phyloP scores from a whole-genome alignment of 2,888 invertebrate species.

The Epinotia nisella region DNA sequence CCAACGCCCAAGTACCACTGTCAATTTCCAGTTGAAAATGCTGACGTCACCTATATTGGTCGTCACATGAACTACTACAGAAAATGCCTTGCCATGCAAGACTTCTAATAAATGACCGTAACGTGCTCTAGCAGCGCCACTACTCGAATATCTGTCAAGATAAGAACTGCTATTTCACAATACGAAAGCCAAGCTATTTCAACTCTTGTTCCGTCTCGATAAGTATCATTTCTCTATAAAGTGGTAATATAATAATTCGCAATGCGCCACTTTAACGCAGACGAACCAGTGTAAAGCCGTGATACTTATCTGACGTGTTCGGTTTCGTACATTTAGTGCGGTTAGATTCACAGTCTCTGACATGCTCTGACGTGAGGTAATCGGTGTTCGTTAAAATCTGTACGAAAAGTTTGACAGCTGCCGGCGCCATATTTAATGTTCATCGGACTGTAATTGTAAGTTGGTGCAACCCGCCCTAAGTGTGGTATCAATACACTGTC shows the following conservation, averaged over 20 bases:
- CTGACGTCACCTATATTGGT: neutral
- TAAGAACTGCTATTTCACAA: neutral
- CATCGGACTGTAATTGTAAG: too few relatives aligned
- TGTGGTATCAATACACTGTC: too few relatives aligned
- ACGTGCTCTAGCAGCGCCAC: neutral
- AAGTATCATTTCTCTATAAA: neutral
- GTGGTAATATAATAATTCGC: neutral
- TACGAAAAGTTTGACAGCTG: too few relatives aligned
- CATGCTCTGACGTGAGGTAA: too few relatives aligned
- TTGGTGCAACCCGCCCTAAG: too few relatives aligned
- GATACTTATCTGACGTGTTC: too few relatives aligned
- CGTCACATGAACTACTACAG: neutral
- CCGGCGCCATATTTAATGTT: too few relatives aligned
- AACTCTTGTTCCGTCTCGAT: neutral
- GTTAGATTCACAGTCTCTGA: too few relatives aligned
- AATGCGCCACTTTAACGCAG: neutral
- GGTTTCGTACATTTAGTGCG: too few relatives aligned
- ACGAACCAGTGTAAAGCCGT: neutral
- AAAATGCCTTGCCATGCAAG: neutral
- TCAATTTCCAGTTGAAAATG: neutral
- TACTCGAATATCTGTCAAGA: conserved; percentile 6
- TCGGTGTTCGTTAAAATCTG: too few relatives aligned
- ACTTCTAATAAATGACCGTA: conserved; percentile 1
- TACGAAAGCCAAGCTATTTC: neutral
- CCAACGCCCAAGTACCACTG: too few relatives aligned